A percentile compares a stretch with the other conserved stretches of the same genome.
phyloP scores from a whole-genome alignment of 2,888 invertebrate genomes.

The Cetonia aurata region DNA sequence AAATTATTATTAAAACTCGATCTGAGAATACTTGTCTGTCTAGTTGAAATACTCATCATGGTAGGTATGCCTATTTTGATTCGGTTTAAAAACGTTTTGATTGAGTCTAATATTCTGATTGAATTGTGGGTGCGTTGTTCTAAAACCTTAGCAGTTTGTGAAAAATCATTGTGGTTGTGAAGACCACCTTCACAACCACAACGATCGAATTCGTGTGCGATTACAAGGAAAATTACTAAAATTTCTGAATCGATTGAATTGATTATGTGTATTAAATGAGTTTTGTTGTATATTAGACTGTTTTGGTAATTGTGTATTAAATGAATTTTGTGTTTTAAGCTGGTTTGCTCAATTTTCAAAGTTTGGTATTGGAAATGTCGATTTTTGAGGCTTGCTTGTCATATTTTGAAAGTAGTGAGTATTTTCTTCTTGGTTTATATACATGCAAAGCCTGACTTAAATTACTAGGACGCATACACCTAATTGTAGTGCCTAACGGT shows the following conservation, averaged over 20 bases:
- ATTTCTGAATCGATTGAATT: not conserved
- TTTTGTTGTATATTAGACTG: conserved; percentile 2
- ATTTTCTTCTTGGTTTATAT: conserved; percentile 44
- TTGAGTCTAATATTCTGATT: no score
- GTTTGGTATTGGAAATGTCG: not conserved
- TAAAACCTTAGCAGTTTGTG: conserved; percentile 9
- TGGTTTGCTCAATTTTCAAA: no score
- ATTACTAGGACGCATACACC: conserved; percentile 42
- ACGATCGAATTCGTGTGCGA: not conserved
- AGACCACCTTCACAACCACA: no score
- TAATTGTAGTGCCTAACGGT: conserved; percentile 46
- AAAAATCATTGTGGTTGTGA: conserved; percentile 1
- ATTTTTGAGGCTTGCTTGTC: not conserved
- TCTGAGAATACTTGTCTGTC: not conserved
- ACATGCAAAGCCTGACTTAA: conserved; percentile 41
- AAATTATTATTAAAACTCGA: not conserved
- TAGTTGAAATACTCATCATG: conserved; percentile 8
- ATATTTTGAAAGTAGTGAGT: conserved; percentile 1
- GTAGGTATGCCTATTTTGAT: not conserved
- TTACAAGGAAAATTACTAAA: conserved; percentile 7
- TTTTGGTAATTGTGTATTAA: no score
- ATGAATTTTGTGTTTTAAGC: no score
- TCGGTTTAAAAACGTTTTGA: conserved; percentile 10
- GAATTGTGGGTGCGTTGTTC: not conserved
- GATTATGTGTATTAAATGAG: not conserved